Conservation (phyloP, 2,113 vertebrate species). For the Asarcornis scutulata region DNA sequence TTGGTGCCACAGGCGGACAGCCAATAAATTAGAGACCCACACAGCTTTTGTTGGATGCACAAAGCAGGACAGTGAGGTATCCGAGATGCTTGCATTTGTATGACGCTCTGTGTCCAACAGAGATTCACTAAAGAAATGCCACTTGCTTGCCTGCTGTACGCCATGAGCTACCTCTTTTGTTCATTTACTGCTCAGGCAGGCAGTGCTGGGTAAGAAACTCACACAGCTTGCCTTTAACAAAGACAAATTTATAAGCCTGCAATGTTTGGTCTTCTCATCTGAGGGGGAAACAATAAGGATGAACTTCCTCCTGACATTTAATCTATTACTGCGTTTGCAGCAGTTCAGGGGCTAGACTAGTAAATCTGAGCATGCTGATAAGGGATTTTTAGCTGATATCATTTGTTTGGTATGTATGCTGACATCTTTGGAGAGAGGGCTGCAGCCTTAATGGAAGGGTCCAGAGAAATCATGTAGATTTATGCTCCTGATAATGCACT, state of each 20-base stretch:
- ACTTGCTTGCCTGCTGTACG: not conserved
- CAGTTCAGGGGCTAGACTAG: not conserved
- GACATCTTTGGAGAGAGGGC: not conserved
- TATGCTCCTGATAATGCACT: not conserved
- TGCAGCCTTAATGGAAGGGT: not conserved
- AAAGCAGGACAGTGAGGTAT: not conserved
- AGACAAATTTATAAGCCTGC: constrained; percentile 15
- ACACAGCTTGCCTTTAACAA: not conserved
- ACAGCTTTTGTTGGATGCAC: not conserved
- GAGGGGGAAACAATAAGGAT: not conserved
- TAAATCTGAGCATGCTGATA: constrained; percentile 31
- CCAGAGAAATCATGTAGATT: constrained; percentile 6
- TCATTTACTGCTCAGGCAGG: not conserved
- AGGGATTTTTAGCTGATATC: constrained; percentile 22
- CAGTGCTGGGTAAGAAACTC: not conserved
- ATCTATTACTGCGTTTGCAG: constrained; percentile 31
- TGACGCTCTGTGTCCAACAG: not conserved
- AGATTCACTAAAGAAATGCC: not conserved
- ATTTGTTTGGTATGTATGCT: not conserved
- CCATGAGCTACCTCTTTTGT: not conserved
- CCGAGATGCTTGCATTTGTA: not conserved
- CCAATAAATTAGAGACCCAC: not conserved
- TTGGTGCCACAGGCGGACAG: not conserved
- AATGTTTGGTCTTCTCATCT: not conserved
- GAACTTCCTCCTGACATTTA: constrained; percentile 45